Percentiles rank a stretch among this genome's conserved stretches.
Conservation (phyloP, 2,888 invertebrate genomes). For the Athripsodes cinereus region DNA sequence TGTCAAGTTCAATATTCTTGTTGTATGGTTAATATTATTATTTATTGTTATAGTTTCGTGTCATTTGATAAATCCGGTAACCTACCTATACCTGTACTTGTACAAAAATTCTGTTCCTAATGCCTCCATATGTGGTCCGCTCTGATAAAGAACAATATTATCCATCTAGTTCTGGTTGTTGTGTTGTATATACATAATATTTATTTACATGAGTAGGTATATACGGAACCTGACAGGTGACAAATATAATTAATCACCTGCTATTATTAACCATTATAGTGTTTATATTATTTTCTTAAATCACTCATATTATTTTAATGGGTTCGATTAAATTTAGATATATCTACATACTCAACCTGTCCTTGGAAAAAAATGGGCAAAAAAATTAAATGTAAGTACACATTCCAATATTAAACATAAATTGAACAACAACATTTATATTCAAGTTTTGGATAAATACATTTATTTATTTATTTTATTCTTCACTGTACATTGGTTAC, state of each 20-base stretch:
- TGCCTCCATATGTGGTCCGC: slow-evolving; percentile 25
- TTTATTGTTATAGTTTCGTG: background rate
- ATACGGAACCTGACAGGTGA: slow-evolving; percentile 1
- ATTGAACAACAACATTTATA: too few species aligned
- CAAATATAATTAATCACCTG: slow-evolving; percentile 2
- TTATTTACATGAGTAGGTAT: background rate
- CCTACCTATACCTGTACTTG: background rate
- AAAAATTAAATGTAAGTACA: too few species aligned
- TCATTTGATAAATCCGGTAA: slow-evolving; percentile 14
- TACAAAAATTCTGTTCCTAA: background rate
- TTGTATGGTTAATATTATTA: background rate
- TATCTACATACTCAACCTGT: too few species aligned
- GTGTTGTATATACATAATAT: background rate
- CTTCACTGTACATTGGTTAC: too few species aligned
- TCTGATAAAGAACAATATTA: background rate
- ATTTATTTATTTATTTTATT: too few species aligned
- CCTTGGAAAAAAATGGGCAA: too few species aligned
- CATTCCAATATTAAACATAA: too few species aligned
- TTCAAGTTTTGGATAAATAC: too few species aligned
- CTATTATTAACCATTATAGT: background rate
- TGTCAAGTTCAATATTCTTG: background rate
- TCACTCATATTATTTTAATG: too few species aligned
- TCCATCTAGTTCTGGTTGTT: background rate
- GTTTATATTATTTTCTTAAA: too few species aligned
- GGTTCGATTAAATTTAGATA: too few species aligned